Percentiles rank a stretch among this genome's conserved stretches.
Conservation (phyloP, 2,888 invertebrate species). For the Lissonota sp. region DNA sequence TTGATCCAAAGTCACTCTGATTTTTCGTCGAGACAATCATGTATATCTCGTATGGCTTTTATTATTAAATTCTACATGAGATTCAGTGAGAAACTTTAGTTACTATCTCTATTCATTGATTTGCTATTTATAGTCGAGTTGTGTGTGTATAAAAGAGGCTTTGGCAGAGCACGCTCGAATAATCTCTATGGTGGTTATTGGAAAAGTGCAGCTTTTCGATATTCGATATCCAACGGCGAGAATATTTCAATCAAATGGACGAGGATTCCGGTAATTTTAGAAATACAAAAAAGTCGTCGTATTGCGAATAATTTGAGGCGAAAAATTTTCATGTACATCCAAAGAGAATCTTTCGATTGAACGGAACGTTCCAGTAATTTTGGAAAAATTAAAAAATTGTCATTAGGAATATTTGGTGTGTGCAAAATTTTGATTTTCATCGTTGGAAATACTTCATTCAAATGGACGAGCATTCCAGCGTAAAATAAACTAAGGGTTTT, state of each 20-base stretch:
- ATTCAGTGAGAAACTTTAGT: constrained; percentile 48
- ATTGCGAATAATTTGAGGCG: background rate
- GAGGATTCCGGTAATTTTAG: constrained; percentile 19
- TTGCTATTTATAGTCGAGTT: constrained; percentile 78
- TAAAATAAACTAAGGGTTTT: no score
- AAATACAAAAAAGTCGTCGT: constrained; percentile 18
- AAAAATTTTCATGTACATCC: no score
- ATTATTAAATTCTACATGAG: constrained; percentile 12
- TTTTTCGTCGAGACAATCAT: background rate
- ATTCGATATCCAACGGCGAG: constrained; percentile 45
- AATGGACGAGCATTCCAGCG: no score
- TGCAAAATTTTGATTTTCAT: no score
- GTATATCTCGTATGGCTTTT: background rate
- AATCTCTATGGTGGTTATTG: constrained; percentile 77
- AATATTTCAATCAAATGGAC: constrained; percentile 55
- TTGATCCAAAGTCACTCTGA: no score
- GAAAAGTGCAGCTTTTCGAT: constrained; percentile 71
- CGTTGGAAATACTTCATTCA: no score
- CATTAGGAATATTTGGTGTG: no score
- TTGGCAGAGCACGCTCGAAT: constrained; percentile 78
- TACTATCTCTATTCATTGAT: constrained; percentile 63
- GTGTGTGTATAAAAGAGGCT: constrained; percentile 74
- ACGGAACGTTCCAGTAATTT: no score
- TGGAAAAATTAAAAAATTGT: no score
- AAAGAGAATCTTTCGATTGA: no score